Base-by-base conservation (phyloP, 2,888 invertebrate species). In the Conus canariensis region DNA sequence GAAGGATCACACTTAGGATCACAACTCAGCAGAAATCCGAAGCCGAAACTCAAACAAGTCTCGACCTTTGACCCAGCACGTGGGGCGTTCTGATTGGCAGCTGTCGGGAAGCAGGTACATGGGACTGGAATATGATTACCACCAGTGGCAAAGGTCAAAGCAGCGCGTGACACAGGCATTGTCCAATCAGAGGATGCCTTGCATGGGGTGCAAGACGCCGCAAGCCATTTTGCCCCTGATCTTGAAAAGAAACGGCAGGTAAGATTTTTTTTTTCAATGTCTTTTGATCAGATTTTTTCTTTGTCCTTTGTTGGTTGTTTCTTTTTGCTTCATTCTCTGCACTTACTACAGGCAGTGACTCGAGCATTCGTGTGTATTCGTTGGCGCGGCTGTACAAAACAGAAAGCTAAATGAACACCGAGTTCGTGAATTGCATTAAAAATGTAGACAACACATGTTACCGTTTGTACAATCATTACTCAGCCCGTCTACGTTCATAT, bases 11-110 rank as follows among this genome's bases (percentile, higher is more conserved):
- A 45, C 10, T 30, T 12, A 30, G 77, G 77, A 83, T 22, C 82
- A 3, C 82, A 58, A 56, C 82, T 58, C 58, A 83, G 56, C 82
- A 83, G 58, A 83, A 83, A 83, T 22, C 82, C 58, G 58, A 83
- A 83, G 82, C 82, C 82, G 82, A 83, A 83, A 83, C 30, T 83
- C 82, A 83, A 83, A 83, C 82, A 83, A 22, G 58, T 19, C 22
- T 83, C 82, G n/a, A 83, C 82, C 82, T 58, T 22, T 83, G 82
- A 83, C 82, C 82, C 25, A 25, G 56, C 82, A 58, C 82, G 58
- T 83, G 82, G 82, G 58, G 82, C 58, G 5, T 10, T 56, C 22
- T 83, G 82, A 83, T 83, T 83, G 82, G 82, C 82, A 83, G 82
- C 19, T 83, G 82, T 19, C 19, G 56, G 19, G 58, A 83, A 56